phyloP scores from a whole-genome alignment of 2,113 vertebrate genomes.

The Sphyrna mokarran region DNA sequence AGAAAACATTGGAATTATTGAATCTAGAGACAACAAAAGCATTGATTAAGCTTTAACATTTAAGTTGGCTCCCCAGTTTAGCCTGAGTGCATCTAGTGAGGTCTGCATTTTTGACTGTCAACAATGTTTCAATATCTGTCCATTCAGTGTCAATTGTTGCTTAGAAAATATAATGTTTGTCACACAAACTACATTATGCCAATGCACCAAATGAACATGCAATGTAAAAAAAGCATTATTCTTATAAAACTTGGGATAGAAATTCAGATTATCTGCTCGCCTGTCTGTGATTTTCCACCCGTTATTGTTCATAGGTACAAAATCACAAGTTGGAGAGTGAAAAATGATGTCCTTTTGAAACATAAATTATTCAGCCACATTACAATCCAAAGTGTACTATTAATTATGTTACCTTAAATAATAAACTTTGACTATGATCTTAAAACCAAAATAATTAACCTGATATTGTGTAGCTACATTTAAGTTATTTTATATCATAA shows the following conservation, averaged over 20 bases:
- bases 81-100: background rate
- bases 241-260: background rate
- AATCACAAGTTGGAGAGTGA: background rate
- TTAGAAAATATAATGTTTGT: background rate
- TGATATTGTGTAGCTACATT: background rate
- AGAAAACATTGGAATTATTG: background rate
- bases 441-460: no score
- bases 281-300: background rate
- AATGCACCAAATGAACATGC: background rate
- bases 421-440: background rate
- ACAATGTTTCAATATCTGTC: background rate
- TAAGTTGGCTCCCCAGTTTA: background rate
- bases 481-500: background rate
- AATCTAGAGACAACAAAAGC: background rate
- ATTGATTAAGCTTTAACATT: background rate
- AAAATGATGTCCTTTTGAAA: background rate
- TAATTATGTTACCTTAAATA: background rate
- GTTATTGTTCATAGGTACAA: background rate
- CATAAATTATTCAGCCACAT: background rate
- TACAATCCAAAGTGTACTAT: background rate
- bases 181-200: background rate
- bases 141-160: background rate
- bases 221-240: background rate
- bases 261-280: background rate
- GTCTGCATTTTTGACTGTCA: background rate